These are phyloP conservation scores for Pica pica DNA, from an alignment of 2,113 vertebrate genomes.

Conservation along the genomic window DNA sequence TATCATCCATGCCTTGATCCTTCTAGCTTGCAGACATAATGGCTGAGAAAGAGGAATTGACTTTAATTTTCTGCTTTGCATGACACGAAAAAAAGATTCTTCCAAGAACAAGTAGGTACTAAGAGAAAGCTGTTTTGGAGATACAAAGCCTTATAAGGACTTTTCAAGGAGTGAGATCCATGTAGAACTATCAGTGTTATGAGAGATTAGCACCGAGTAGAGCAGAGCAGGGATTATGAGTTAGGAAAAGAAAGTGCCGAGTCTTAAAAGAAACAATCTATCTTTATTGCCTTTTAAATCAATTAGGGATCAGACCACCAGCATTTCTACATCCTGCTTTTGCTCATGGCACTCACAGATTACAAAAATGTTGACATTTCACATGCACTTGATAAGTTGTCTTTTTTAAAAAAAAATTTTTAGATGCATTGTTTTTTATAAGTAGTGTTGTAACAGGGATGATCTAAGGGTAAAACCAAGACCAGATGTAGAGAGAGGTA, in stretches of 20 bases:
- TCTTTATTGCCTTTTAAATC: constrained; percentile 10
- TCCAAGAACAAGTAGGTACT: neutral
- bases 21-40: neutral
- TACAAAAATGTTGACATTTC: constrained; percentile 7
- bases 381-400: neutral
- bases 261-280: neutral
- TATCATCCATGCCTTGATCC: neutral
- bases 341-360: neutral
- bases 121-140: neutral
- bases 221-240: neutral
- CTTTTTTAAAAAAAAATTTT: neutral
- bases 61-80: neutral
- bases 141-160: neutral
- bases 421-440: neutral
- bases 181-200: neutral
- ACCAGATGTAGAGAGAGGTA: neutral
- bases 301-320: neutral
- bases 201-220: neutral
- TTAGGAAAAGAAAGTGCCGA: neutral
- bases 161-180: neutral
- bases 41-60: neutral
- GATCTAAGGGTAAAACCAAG: neutral
- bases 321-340: constrained; percentile 4
- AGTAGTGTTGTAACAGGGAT: neutral
- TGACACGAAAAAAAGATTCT: neutral